phyloP scores from a whole-genome alignment of 1,140 invertebrate genomes.

The Drosophila orena region DNA sequence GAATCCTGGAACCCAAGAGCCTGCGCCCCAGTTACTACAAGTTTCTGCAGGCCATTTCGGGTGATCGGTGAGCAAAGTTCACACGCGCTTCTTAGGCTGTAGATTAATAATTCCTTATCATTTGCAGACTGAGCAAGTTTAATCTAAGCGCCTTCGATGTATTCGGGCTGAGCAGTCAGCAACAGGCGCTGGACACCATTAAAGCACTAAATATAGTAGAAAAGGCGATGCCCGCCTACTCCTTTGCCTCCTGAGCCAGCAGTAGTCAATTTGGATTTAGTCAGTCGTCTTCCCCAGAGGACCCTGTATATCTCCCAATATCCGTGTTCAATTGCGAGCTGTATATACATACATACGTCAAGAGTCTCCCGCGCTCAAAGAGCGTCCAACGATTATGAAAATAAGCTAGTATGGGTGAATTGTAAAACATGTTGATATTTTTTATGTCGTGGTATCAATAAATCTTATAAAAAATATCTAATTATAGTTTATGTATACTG shows the following conservation, averaged over 20 bases:
- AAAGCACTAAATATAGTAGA: constrained; percentile 63
- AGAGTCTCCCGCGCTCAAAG: constrained; percentile 41
- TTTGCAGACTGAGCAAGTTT: constrained; percentile 63
- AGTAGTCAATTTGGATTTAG: constrained; percentile 2
- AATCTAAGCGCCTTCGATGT: constrained; percentile 86
- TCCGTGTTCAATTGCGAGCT: constrained; percentile 13
- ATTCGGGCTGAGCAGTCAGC: constrained; percentile 86
- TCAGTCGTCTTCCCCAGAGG: constrained; percentile 7
- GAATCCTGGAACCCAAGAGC: constrained; percentile 91
- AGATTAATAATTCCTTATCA: constrained; percentile 19
- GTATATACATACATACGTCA: constrained; percentile 25
- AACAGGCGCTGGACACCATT: constrained; percentile 85
- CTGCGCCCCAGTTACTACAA: constrained; percentile 93
- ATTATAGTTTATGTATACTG: too few species aligned
- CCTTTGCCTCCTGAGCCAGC: constrained; percentile 56
- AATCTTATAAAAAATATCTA: background rate
- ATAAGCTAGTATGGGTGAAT: constrained; percentile 29
- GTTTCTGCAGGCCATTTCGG: constrained; percentile 91
- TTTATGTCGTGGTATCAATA: constrained; percentile 32
- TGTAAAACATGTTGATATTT: constrained; percentile 29
- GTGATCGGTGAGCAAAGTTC: constrained; percentile 87
- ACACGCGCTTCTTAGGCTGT: constrained; percentile 1
- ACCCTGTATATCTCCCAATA: constrained; percentile 20
- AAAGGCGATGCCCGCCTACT: constrained; percentile 57
- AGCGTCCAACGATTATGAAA: constrained; percentile 34